Percentiles rank a stretch among this genome's conserved stretches.
These are phyloP conservation scores for Cromileptes altivelis DNA, from an alignment of 2,113 vertebrate species.

Conservation along the genomic window DNA sequence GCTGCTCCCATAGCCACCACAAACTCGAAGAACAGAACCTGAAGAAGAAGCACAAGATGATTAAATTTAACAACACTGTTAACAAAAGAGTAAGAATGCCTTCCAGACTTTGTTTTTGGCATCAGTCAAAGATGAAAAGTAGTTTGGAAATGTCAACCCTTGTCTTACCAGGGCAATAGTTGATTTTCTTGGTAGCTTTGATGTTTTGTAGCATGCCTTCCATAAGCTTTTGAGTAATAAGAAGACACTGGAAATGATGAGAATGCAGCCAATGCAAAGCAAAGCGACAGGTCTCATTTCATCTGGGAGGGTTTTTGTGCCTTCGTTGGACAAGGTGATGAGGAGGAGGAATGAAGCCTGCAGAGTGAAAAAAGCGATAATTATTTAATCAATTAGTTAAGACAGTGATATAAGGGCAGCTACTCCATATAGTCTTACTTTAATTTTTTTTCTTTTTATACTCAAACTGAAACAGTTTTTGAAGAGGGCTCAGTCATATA, in stretches of 20 bases:
- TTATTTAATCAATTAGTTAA: not conserved
- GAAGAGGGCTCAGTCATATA: too few species aligned
- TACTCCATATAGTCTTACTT: not conserved
- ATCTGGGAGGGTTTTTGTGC: conserved; percentile 34
- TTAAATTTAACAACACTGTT: not conserved
- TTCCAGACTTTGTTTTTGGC: not conserved
- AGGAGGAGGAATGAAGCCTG: conserved; percentile 77
- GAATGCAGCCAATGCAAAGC: conserved; percentile 67
- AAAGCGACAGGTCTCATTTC: conserved; percentile 61
- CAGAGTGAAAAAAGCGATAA: not conserved
- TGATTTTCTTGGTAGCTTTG: conserved; percentile 52
- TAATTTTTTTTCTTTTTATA: too few species aligned
- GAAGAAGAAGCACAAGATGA: not conserved
- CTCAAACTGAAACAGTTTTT: too few species aligned
- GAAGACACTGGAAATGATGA: conserved; percentile 67
- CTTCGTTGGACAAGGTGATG: conserved; percentile 66
- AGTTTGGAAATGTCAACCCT: not conserved
- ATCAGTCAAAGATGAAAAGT: not conserved
- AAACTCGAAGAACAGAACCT: conserved; percentile 77
- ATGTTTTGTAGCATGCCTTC: conserved; percentile 75
- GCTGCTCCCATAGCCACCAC: conserved; percentile 68
- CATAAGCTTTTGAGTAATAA: conserved; percentile 76
- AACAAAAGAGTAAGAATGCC: not conserved
- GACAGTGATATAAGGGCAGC: not conserved
- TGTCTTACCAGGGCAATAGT: conserved; percentile 58